Base-by-base conservation (phyloP, 2,797 vertebrate genomes). In the Chaunax sp. region DNA sequence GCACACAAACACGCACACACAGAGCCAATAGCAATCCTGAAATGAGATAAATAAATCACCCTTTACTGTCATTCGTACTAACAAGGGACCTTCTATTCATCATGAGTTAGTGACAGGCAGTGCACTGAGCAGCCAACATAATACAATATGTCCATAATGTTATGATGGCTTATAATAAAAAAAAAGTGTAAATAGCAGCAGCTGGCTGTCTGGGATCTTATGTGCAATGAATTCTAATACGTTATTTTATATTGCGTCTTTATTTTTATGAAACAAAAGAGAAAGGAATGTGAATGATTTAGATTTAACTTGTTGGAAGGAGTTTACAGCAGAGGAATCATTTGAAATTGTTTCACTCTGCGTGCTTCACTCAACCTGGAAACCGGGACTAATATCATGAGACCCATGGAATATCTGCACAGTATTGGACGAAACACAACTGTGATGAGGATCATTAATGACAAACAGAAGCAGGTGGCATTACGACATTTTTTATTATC, bases 41-140 rank as follows among this genome's bases (percentile, higher is more conserved):
- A 86, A 86, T 78, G 22, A 80, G 78, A 50, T 20, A 5, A 58
- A 83, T 68, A 86, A 83, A 81, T 84, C 78, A 80, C 5, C 30
- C 41, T 62, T 65, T 37, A n/a, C 72, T 75, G 75, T 77, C 72
- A 70, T 64, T 73, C 54, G 54, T 26, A 40, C 45, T 60, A 64
- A 30, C 69, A 38, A 45, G 66, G 43, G 74, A 83, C 40, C 47
- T 47, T 69, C 41, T 37, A 84, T 84, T 69, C 70, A 79, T 82
- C 70, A 81, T 59, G 45, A 73, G 52, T 65, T 22, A 44, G 33
- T 2, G 53, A 57, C 60, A 67, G 59, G 61, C 73, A 70, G 55
- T 74, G 63, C 4, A 1, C 30, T 47, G 47, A 72, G 69, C 69
- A 62, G 85, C 80, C 78, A 80, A 69, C 56, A 72, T 41, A 77